These are phyloP conservation scores for Vespertilio murinus DNA, from an alignment of 2,797 vertebrate genomes.

Conservation along the genomic window DNA sequence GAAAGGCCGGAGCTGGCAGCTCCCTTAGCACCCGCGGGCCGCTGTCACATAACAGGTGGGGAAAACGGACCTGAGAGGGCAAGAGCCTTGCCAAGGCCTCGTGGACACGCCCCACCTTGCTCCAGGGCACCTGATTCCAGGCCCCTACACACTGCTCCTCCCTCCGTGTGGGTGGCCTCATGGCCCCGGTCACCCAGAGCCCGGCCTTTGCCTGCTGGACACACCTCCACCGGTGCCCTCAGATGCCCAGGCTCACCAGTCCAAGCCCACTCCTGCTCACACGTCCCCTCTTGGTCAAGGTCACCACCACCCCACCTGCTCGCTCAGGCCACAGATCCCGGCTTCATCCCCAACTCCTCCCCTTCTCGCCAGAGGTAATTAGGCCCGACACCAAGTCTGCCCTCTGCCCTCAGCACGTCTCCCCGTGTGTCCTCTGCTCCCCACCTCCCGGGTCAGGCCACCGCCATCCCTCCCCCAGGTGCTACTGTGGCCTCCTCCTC, in stretches of 20 bases:
- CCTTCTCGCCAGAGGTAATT: background rate
- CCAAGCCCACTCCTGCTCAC: background rate
- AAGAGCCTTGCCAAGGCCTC: background rate
- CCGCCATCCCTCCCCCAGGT: background rate
- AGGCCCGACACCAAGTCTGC: background rate
- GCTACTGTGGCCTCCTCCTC: background rate
- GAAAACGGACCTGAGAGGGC: background rate
- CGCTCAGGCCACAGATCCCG: background rate
- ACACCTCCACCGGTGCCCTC: background rate
- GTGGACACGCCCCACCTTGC: rapidly evolving
- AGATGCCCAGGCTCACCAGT: no score
- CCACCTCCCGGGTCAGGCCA: background rate
- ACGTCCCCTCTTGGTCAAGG: background rate
- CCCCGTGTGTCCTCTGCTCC: background rate
- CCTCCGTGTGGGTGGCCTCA: background rate
- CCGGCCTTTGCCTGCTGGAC: background rate
- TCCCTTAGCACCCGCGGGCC: background rate
- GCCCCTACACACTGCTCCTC: background rate
- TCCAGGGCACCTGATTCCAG: background rate
- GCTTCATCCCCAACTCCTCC: background rate
- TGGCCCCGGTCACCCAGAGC: background rate
- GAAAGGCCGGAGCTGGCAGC: background rate
- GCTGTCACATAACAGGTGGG: background rate
- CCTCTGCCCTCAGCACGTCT: background rate
- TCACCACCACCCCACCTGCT: background rate